Base-by-base conservation (phyloP, 2,797 vertebrate genomes). In the Protonibea diacanthus region DNA sequence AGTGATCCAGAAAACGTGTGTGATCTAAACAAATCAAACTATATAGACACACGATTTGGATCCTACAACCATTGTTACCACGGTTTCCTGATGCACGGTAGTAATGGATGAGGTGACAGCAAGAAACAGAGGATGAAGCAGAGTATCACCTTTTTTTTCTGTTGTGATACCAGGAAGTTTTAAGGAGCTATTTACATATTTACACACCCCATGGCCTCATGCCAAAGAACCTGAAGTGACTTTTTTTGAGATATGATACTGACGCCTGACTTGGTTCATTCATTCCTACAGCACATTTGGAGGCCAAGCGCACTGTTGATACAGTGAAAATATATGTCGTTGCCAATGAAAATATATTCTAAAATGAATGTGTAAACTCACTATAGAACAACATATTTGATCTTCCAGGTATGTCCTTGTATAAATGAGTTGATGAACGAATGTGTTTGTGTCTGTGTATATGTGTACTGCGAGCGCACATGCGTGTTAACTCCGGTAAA, bases 1-100 rank as follows among this genome's bases (percentile, higher is more conserved):
- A 7, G 33, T 33, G 7, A 33, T 33, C 33, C 33, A 33, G 33
- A 33, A 33, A 33, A 33, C 2, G 33, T 33, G 29, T 33, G 29
- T 8, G 29, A 33, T 7, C 29, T 33, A 33, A 33, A 33, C 33
- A 9, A 33, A 9, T 9, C 33, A 33, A 8, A 33, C 33, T 33
- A 33, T 33, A 33, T 33, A 33, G n/a, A n/a, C 33, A 33, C 33
- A 33, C 33, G 1, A 9, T 33, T 33, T 33, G 33, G 8, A 8
- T 33, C 33, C 7, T 33, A 40, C 48, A 15, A 21, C 21, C 63
- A 61, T 21, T 18, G 47, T 25, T 57, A 51, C 73, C 52, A 62
- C 45, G 51, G 73, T n/a, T 61, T 60, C n/a, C 29, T 76, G 68
- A 66, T 81, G 77, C 56, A 18, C 40, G 23, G 23, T 49, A 71